A percentile compares a stretch with the other conserved stretches of the same genome.
phyloP scores from a whole-genome alignment of 1,140 invertebrate species.

The Zophobas atratus region DNA sequence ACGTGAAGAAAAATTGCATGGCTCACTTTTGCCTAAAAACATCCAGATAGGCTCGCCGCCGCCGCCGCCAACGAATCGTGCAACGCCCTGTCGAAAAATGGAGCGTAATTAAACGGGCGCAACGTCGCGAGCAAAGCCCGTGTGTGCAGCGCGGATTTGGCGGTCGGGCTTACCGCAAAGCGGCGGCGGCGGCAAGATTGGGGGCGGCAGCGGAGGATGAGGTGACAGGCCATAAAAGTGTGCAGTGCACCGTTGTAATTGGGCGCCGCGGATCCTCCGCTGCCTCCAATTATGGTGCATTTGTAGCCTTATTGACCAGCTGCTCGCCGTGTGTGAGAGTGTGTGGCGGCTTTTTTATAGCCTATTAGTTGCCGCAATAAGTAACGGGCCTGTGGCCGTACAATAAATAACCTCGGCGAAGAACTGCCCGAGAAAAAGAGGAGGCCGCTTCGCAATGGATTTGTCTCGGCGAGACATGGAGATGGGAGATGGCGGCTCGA shows the following conservation, averaged over 20 bases:
- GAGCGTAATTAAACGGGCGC: too few species aligned
- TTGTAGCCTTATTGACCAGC: slow-evolving; percentile 40
- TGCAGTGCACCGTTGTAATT: slow-evolving; percentile 32
- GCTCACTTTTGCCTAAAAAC: too few species aligned
- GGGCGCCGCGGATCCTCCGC: slow-evolving; percentile 18
- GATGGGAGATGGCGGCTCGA: too few species aligned
- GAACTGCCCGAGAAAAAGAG: slow-evolving; percentile 27
- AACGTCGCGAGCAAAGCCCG: background rate
- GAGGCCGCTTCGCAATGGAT: slow-evolving; percentile 8
- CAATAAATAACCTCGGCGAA: slow-evolving; percentile 37
- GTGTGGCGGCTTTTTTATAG: slow-evolving; percentile 40
- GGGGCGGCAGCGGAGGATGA: background rate
- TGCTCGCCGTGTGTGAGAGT: slow-evolving; percentile 32
- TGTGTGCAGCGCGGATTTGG: slow-evolving; percentile 14
- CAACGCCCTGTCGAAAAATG: too few species aligned
- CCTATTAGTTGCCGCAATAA: slow-evolving; percentile 40
- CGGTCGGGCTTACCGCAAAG: slow-evolving; percentile 22
- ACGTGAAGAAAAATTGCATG: too few species aligned
- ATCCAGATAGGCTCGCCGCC: too few species aligned
- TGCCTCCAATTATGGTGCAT: slow-evolving; percentile 36
- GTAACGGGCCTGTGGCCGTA: slow-evolving; percentile 35
- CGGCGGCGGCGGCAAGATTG: slow-evolving; percentile 1
- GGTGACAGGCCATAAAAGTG: slow-evolving; percentile 41
- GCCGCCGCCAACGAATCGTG: too few species aligned
- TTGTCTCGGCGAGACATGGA: background rate